Evolutionary conservation across 2,113 vertebrate species (phyloP).

Genomic region (Crotalus viridis): DNA sequence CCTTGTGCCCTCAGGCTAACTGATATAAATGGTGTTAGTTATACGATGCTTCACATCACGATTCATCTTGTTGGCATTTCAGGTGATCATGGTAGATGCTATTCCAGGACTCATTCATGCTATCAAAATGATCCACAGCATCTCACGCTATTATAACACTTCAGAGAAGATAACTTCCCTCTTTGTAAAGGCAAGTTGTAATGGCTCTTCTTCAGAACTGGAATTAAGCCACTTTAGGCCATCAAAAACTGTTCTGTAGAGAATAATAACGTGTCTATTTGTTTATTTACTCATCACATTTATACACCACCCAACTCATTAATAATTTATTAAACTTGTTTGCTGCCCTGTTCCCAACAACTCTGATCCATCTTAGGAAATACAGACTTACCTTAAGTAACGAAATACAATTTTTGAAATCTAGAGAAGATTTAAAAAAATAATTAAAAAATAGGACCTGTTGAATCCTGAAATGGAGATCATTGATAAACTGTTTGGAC

Average conservation of each 20-base stretch:
- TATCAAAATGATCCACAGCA: constrained; percentile 89
- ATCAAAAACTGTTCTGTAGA: neutral
- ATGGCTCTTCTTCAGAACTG: neutral
- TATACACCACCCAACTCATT: neutral
- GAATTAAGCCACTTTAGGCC: neutral
- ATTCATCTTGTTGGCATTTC: constrained; percentile 38
- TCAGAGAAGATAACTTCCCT: constrained; percentile 91
- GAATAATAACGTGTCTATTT: neutral
- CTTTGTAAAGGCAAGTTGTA: constrained; percentile 86
- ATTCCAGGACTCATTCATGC: constrained; percentile 89
- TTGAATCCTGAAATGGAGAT: neutral
- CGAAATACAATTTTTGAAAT: neutral
- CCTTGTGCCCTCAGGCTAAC: neutral
- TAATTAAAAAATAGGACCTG: neutral
- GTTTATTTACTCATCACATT: neutral
- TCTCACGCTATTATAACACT: constrained; percentile 92
- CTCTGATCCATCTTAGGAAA: neutral
- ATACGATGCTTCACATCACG: neutral
- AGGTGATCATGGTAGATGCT: constrained; percentile 89
- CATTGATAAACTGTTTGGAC: neutral
- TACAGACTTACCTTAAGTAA: neutral
- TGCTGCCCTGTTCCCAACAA: neutral
- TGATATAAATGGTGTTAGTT: neutral
- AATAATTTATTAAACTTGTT: neutral
- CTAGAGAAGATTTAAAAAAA: neutral